phyloP scores from a whole-genome alignment of 2,113 vertebrate genomes.

The Dissostichus mawsoni region DNA sequence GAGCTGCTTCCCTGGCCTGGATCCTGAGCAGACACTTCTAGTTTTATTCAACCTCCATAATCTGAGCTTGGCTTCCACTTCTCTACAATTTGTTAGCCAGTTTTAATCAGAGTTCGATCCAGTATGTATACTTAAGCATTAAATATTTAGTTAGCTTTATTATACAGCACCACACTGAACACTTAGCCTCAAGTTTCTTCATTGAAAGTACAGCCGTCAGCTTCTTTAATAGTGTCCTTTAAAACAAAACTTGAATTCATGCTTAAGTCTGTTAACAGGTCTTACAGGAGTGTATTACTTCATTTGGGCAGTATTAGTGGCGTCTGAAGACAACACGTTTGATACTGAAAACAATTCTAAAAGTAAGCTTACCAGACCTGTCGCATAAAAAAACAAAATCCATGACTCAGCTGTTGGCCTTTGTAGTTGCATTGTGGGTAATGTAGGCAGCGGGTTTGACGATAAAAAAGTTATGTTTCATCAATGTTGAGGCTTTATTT shows the following conservation, averaged over 20 bases:
- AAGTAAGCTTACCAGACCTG: no score
- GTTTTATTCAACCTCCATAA: conserved; percentile 50
- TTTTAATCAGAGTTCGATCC: neutral
- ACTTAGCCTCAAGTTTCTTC: neutral
- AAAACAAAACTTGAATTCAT: no score
- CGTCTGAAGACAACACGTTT: no score
- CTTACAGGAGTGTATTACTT: no score
- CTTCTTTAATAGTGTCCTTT: neutral
- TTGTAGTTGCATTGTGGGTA: no score
- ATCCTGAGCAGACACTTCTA: conserved; percentile 45
- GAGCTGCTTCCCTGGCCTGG: conserved; percentile 44
- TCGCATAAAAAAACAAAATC: no score
- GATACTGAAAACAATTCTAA: no score
- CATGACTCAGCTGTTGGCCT: no score
- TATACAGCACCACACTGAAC: neutral
- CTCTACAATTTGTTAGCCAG: neutral
- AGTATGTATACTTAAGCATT: neutral
- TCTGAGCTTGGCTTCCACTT: conserved; percentile 21
- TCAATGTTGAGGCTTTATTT: no score
- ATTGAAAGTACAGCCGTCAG: neutral
- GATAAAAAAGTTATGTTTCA: no score
- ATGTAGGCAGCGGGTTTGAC: no score
- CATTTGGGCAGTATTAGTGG: no score
- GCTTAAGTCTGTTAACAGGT: neutral
- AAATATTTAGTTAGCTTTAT: neutral